A percentile compares a stretch with the other conserved stretches of the same genome.
Conservation (phyloP, 2,888 invertebrate genomes). For the Plutella xylostella region DNA sequence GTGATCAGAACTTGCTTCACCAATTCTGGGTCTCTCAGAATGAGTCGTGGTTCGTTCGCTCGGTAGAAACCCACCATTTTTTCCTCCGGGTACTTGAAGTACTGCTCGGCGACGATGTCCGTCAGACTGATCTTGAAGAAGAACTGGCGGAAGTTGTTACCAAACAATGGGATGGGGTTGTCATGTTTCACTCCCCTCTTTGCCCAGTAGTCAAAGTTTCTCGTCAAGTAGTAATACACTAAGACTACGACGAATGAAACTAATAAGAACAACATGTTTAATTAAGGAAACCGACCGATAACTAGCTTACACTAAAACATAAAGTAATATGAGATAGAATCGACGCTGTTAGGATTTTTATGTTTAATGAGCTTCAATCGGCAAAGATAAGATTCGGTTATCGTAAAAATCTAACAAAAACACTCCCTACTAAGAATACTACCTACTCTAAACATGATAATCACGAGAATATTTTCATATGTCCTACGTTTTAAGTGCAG, state of each 20-base stretch:
- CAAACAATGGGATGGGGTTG: conserved; percentile 5
- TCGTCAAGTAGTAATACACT: background rate
- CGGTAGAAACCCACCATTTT: background rate
- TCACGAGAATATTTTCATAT: too few relatives aligned
- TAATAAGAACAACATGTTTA: background rate
- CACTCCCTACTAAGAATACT: too few relatives aligned
- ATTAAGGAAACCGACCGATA: too few relatives aligned
- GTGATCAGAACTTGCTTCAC: conserved; percentile 10
- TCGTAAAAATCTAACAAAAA: too few relatives aligned
- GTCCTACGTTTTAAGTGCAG: too few relatives aligned
- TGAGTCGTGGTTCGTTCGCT: conserved; percentile 2
- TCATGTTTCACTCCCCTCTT: conserved; percentile 7
- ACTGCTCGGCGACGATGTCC: background rate
- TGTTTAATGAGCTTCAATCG: too few relatives aligned
- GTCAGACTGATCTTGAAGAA: background rate
- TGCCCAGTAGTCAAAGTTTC: conserved; percentile 6
- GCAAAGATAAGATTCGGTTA: too few relatives aligned
- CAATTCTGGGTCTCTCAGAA: conserved; percentile 11
- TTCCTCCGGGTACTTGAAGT: background rate
- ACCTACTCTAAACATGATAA: too few relatives aligned
- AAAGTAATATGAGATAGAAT: too few relatives aligned
- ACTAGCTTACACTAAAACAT: too few relatives aligned
- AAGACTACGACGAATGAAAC: background rate
- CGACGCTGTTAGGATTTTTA: too few relatives aligned
- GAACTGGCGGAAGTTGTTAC: background rate